Evolutionary conservation across 2,113 vertebrate species (phyloP), one percentile per base, ranked within the genome.

Genomic region (Hyla sarda): DNA sequence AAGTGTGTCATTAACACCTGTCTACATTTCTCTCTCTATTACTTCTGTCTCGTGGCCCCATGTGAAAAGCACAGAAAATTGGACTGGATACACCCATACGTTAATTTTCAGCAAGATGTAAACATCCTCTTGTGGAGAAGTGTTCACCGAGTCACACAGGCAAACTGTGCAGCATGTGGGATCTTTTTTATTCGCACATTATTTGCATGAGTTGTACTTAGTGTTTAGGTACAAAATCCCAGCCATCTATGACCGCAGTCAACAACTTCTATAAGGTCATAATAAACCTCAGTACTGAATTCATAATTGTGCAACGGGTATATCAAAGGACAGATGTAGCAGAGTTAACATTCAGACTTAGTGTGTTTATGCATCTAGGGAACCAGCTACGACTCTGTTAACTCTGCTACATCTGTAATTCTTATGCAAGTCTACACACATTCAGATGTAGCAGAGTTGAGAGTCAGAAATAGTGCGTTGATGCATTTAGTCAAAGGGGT

Each of bases 1-100:
- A 37, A 41, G 78, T 82, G 80, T 69, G 34, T 28, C 62, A 67
- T 82, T 67, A 67, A 82, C 60, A 69, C 80, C 60, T 82, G 78
- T 62, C 32, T 81, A 5, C 58, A 41, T 82, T 47, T 69, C 80
- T 69, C 14, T 41, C 21, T 82, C 69, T 67, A 48, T 69, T 67
- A 30, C 45, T 82, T 30, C 60, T 67, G 41, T 82, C 45, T 82
- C 41, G 4, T 48, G 60, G 14, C 62, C 69, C 80, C 37, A 65
- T 67, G 48, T 67, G 37, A 48, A 82, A 82, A 67, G 47, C 6
- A n/a, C 25, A 69, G 41, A 19, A 21, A 67, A 82, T 32, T 82
- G 25, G 41, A 47, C 62, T 67, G 45, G 23, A 67, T 67, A 45
- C 8, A 58, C 30, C 45, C 13, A 12, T 6, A 65, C 58, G 13